Evolutionary conservation across 1,140 invertebrate genomes (phyloP).

Genomic region (Bactericera cockerelli): DNA sequence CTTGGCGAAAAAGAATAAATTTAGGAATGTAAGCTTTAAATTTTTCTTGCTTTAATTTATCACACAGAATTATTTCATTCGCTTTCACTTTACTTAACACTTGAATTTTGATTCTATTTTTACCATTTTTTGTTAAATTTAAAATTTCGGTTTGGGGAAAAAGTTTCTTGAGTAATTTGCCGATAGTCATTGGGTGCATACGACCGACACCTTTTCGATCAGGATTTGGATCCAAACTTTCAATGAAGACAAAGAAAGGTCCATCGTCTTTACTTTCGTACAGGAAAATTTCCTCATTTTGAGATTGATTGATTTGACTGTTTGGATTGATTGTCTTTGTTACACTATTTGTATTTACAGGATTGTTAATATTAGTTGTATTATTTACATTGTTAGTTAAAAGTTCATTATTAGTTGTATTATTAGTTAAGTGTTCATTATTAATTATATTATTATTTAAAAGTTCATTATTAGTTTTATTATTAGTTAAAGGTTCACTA

Average conservation of each 20-base stretch:
- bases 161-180: not conserved
- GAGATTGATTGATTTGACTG: not conserved
- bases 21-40: constrained; percentile 5
- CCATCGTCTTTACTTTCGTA: constrained; percentile 7
- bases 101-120: constrained; percentile 2
- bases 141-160: not conserved
- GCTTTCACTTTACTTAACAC: not conserved
- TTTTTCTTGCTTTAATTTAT: not conserved
- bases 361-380: too few relatives aligned
- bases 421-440: not conserved
- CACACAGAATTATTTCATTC: not conserved
- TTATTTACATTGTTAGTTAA: too few relatives aligned
- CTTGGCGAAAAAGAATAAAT: not conserved
- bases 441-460: too few relatives aligned
- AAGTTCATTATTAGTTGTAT: too few relatives aligned
- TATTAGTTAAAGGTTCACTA: too few relatives aligned
- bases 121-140: not conserved
- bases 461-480: too few relatives aligned
- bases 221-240: not conserved
- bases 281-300: not conserved
- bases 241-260: not conserved
- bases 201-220: not conserved
- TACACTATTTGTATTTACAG: too few relatives aligned
- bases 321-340: too few relatives aligned
- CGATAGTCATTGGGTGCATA: not conserved